Conservation (phyloP, 2,888 invertebrate species). For the Sipha maydis region DNA sequence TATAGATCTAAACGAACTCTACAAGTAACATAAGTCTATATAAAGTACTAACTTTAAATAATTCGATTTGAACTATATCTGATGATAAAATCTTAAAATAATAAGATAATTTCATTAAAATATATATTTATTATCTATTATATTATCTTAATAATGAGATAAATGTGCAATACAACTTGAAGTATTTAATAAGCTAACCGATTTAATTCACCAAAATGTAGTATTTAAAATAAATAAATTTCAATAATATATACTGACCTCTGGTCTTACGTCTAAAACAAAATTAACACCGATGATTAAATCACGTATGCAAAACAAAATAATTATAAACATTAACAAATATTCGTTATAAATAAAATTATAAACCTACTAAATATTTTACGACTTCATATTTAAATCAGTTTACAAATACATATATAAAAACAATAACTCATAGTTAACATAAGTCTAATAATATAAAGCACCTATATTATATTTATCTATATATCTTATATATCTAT, state of each 20-base stretch:
- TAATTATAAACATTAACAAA: background rate
- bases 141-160: background rate
- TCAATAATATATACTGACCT: background rate
- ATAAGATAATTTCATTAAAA: background rate
- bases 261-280: background rate
- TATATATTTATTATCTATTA: background rate
- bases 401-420: too few relatives aligned
- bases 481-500: too few relatives aligned
- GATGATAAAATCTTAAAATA: background rate
- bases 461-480: background rate
- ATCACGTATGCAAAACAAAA: background rate
- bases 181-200: background rate
- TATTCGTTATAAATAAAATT: too few relatives aligned
- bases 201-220: background rate
- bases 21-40: background rate
- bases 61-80: background rate
- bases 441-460: background rate
- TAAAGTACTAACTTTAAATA: background rate
- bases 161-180: background rate
- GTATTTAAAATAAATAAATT: background rate
- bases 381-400: too few relatives aligned
- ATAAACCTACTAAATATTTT: too few relatives aligned
- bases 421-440: too few relatives aligned
- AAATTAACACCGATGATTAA: background rate
- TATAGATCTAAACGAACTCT: background rate